Conservation (phyloP, 2,797 vertebrate species). For the Gymnoscopelus braueri region DNA sequence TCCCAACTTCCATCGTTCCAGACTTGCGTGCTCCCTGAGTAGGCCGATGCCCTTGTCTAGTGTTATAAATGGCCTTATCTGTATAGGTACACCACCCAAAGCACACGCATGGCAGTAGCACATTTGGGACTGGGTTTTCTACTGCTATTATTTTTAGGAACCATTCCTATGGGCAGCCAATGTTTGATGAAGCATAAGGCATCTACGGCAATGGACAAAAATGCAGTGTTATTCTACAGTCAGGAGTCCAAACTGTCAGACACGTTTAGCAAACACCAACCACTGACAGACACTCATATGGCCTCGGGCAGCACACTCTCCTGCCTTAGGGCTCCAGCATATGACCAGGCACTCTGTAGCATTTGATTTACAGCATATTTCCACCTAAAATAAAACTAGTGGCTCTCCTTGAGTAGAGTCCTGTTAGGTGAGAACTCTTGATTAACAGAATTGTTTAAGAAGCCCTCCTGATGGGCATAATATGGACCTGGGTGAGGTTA, state of each 20-base stretch:
- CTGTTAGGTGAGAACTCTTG: conserved; percentile 47
- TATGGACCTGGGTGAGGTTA: conserved; percentile 67
- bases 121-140: conserved; percentile 22
- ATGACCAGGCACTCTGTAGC: conserved; percentile 58
- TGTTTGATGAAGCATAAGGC: conserved; percentile 50
- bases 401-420: conserved; percentile 39
- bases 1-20: no score
- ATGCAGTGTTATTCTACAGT: conserved; percentile 47
- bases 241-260: conserved; percentile 58
- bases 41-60: no score
- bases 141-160: not conserved
- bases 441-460: conserved; percentile 64
- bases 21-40: no score
- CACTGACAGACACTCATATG: conserved; percentile 43
- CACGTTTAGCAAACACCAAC: conserved; percentile 58
- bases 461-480: conserved; percentile 67
- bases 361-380: conserved; percentile 48
- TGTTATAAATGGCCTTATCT: conserved; percentile 40
- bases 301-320: conserved; percentile 51
- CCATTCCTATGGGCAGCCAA: conserved; percentile 26
- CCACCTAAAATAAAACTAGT: conserved; percentile 15
- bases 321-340: conserved; percentile 60
- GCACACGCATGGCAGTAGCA: conserved; percentile 4
- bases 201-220: conserved; percentile 58
- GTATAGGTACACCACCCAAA: conserved; percentile 23